phyloP scores from a whole-genome alignment of 2,797 vertebrate species.

The Danio albolineatus region DNA sequence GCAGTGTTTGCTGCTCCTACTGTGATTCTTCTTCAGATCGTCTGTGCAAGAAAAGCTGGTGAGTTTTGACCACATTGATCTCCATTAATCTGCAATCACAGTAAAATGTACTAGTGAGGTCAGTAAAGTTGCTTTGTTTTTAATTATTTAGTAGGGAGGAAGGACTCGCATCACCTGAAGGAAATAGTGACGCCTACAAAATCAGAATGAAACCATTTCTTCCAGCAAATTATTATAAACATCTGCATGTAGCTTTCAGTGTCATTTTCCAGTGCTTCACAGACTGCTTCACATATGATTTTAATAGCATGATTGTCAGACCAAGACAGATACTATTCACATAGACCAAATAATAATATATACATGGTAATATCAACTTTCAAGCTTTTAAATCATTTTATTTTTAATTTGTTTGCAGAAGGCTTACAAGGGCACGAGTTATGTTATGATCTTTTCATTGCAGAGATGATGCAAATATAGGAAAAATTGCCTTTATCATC shows the following conservation, averaged over 20 bases:
- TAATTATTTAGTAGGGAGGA: neutral
- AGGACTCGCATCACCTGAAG: neutral
- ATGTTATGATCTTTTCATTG: too few relatives aligned
- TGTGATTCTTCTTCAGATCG: slow-evolving; percentile 27
- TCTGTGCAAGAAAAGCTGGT: slow-evolving; percentile 25
- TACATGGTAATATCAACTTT: too few relatives aligned
- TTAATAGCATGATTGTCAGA: too few relatives aligned
- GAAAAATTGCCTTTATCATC: too few relatives aligned
- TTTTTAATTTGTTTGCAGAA: too few relatives aligned
- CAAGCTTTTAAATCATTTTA: too few relatives aligned
- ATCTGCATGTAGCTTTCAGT: too few relatives aligned
- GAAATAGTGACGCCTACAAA: neutral
- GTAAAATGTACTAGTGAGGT: neutral
- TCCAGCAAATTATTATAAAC: too few relatives aligned
- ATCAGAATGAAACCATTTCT: neutral
- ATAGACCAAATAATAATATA: too few relatives aligned
- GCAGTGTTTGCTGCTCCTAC: neutral
- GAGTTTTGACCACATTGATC: neutral
- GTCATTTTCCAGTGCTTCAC: neutral
- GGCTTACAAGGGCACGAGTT: too few relatives aligned
- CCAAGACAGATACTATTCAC: too few relatives aligned
- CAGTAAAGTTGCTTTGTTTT: neutral
- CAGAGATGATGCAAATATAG: too few relatives aligned
- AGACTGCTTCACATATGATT: neutral
- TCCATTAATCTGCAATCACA: neutral